Percentiles rank a stretch among this genome's conserved stretches.
These are phyloP conservation scores for Labrus mixtus DNA, from an alignment of 2,113 vertebrate genomes.

Conservation along the genomic window DNA sequence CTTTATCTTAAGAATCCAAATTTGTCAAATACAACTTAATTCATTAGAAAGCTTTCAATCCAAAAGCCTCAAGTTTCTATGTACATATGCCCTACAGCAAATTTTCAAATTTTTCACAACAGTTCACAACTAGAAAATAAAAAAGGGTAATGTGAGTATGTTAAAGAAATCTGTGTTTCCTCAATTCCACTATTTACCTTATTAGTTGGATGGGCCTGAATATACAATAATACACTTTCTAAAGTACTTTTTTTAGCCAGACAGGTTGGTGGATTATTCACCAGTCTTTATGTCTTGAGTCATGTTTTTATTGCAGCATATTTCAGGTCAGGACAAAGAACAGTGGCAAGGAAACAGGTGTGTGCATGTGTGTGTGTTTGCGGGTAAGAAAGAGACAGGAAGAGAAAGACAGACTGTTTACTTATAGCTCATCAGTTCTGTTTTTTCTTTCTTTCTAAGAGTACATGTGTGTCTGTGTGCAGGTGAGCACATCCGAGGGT, in stretches of 20 bases:
- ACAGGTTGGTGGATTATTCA: slow-evolving; percentile 12
- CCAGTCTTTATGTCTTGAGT: not conserved
- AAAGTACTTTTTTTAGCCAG: not conserved
- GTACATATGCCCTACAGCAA: too few species aligned
- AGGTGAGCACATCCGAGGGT: slow-evolving; percentile 2
- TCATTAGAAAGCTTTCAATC: too few species aligned
- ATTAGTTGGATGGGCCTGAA: too few species aligned
- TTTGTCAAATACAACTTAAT: too few species aligned
- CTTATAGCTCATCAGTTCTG: not conserved
- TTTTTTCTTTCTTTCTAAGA: not conserved
- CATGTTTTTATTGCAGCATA: slow-evolving; percentile 13
- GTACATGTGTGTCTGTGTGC: not conserved
- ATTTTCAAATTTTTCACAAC: too few species aligned
- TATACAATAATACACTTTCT: too few species aligned
- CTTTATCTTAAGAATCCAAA: too few species aligned
- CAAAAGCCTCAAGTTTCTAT: too few species aligned
- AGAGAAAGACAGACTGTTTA: slow-evolving; percentile 7
- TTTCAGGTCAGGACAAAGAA: not conserved
- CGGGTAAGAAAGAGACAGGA: slow-evolving; percentile 20
- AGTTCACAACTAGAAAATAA: too few species aligned
- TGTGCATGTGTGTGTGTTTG: slow-evolving; percentile 6
- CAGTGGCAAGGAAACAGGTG: slow-evolving; percentile 26
- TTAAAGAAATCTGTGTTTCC: too few species aligned
- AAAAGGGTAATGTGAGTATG: too few species aligned
- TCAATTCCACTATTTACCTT: too few species aligned